Percentiles rank a stretch among this genome's conserved stretches.
Evolutionary conservation across 1,140 invertebrate genomes (phyloP).

Genomic region (Archegozetes longisetosus): DNA sequence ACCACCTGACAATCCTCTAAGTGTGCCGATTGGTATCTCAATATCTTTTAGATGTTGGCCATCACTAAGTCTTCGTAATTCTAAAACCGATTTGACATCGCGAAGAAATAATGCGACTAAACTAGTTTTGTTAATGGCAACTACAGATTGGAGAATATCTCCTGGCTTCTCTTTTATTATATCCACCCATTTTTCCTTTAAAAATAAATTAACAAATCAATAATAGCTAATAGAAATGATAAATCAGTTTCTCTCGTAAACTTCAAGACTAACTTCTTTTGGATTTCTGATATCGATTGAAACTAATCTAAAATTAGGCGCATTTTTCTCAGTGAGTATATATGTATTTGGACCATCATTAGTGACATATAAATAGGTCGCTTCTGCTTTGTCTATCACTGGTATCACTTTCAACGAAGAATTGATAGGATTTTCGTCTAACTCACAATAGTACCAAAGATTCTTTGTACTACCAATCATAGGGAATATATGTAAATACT

Average conservation of each 20-base stretch:
- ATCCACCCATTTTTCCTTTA: too few relatives aligned
- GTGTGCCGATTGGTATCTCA: constrained; percentile 55
- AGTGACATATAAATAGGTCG: constrained; percentile 88
- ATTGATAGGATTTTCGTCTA: too few relatives aligned
- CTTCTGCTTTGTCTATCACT: constrained; percentile 56
- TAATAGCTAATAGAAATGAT: too few relatives aligned
- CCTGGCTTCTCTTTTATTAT: constrained; percentile 66
- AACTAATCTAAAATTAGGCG: constrained; percentile 82
- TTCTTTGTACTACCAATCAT: too few relatives aligned
- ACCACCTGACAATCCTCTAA: constrained; percentile 65
- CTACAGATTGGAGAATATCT: constrained; percentile 41
- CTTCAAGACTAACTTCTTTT: constrained; percentile 19
- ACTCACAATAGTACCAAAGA: too few relatives aligned
- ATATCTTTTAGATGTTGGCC: constrained; percentile 55
- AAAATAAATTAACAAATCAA: too few relatives aligned
- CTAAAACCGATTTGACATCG: constrained; percentile 74
- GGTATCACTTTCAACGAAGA: too few relatives aligned
- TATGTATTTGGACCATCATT: constrained; percentile 66
- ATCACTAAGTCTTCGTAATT: constrained; percentile 52
- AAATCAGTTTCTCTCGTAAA: too few relatives aligned
- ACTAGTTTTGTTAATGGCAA: constrained; percentile 45
- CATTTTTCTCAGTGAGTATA: constrained; percentile 84
- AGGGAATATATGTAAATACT: too few relatives aligned
- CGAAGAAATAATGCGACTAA: constrained; percentile 78
- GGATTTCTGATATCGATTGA: constrained; percentile 55